phyloP scores from a whole-genome alignment of 2,113 vertebrate species.

The Malaclemys terrapin region DNA sequence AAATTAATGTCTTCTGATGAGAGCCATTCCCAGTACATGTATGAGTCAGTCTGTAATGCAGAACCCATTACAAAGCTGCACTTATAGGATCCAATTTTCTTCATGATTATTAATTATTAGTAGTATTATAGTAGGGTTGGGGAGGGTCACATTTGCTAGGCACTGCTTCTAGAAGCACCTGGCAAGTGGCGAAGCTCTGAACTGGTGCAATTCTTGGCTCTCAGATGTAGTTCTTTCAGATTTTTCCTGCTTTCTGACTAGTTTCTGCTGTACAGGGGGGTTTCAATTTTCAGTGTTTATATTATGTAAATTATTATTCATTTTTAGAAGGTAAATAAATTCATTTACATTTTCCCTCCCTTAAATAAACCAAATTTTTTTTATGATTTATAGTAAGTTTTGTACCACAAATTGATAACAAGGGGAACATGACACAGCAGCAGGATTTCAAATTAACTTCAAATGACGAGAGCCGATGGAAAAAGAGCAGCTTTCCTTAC shows the following conservation, averaged over 20 bases:
- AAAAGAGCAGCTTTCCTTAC: constrained; percentile 6
- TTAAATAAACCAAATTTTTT: not conserved
- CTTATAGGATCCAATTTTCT: not conserved
- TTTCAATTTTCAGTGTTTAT: not conserved
- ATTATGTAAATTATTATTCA: not conserved
- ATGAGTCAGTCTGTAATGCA: not conserved
- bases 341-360: not conserved
- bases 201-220: not conserved
- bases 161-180: not conserved
- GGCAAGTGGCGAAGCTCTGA: not conserved
- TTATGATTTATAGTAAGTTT: fast-evolving
- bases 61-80: not conserved
- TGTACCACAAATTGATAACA: not conserved
- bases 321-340: not conserved
- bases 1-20: not conserved
- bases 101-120: fast-evolving
- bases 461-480: not conserved
- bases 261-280: not conserved
- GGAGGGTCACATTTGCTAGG: fast-evolving
- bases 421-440: not conserved
- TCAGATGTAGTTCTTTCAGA: not conserved
- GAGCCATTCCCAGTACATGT: not conserved
- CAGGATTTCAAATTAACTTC: constrained; percentile 20
- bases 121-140: not conserved
- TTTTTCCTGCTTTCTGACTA: not conserved